These are phyloP conservation scores for Notoglanidium macrostoma DNA, from an alignment of 2,797 vertebrate species.

Conservation along the genomic window DNA sequence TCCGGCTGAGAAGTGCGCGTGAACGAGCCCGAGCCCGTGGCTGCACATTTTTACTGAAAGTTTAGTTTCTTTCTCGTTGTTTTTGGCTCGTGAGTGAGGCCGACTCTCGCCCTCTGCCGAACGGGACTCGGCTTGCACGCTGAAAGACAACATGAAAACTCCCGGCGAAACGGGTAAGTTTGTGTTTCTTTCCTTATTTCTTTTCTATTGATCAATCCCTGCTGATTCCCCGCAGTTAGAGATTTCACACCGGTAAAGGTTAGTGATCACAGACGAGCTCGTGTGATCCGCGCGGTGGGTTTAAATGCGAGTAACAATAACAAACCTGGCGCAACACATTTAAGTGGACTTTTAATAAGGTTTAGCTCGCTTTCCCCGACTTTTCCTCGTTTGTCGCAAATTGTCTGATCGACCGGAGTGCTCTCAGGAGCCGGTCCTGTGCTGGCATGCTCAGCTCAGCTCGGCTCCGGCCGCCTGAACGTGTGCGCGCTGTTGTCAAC, in stretches of 20 bases:
- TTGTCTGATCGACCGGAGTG: not conserved
- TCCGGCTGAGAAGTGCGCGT: not conserved
- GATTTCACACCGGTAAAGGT: not conserved
- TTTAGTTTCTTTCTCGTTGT: constrained; percentile 35
- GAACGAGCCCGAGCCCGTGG: not conserved
- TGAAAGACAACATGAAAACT: constrained; percentile 25
- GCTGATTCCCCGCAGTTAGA: not conserved
- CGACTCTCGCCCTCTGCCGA: constrained; percentile 46
- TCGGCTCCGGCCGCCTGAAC: not conserved
- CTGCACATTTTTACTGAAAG: constrained; percentile 24
- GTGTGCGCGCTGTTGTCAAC: constrained; percentile 10
- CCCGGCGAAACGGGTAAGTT: constrained; percentile 29
- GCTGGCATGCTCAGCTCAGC: not conserved
- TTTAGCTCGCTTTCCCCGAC: not conserved
- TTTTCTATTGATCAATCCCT: not conserved
- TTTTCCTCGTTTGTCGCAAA: no score
- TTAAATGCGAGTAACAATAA: constrained; percentile 17
- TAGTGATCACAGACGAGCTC: not conserved
- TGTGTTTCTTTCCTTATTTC: not conserved
- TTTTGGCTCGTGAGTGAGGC: constrained; percentile 22
- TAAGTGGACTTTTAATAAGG: not conserved
- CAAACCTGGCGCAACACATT: not conserved
- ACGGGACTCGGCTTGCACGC: constrained; percentile 21
- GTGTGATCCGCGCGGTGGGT: not conserved
- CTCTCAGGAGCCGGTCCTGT: not conserved